A percentile compares a stretch with the other conserved stretches of the same genome.
These are phyloP conservation scores for Epirrhoe tristata DNA, from an alignment of 2,888 invertebrate species.

Conservation along the genomic window DNA sequence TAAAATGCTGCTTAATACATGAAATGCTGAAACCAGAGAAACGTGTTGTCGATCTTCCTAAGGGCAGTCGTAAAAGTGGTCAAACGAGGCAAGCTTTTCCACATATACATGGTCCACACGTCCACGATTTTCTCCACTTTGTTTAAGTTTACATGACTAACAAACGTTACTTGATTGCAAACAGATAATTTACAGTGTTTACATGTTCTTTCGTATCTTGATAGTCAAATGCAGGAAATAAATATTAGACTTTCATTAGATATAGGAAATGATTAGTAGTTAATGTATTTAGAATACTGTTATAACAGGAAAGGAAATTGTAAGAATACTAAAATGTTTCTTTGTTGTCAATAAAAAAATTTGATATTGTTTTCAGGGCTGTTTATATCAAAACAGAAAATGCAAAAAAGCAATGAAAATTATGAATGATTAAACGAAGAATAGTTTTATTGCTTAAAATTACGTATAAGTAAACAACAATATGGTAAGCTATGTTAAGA, in stretches of 20 bases:
- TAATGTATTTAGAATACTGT: not conserved
- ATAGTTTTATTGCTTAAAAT: not conserved
- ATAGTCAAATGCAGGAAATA: constrained; percentile 39
- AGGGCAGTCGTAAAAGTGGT: constrained; percentile 55
- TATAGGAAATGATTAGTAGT: constrained; percentile 8
- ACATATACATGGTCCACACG: constrained; percentile 39
- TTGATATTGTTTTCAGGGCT: too few species aligned
- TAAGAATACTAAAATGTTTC: not conserved
- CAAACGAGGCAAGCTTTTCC: constrained; percentile 47
- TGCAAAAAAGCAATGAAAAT: too few species aligned
- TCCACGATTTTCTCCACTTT: constrained; percentile 50
- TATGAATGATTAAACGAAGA: not conserved
- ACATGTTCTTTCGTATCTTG: constrained; percentile 32
- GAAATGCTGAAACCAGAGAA: constrained; percentile 42
- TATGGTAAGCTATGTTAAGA: not conserved
- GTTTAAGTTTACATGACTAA: constrained; percentile 45
- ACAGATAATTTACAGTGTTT: constrained; percentile 40
- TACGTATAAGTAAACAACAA: not conserved
- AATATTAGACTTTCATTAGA: constrained; percentile 38
- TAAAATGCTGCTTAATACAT: constrained; percentile 45
- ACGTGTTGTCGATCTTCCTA: constrained; percentile 56
- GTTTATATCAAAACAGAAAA: not conserved
- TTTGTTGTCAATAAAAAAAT: not conserved
- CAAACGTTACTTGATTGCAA: constrained; percentile 36
- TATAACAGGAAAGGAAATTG: not conserved